Percentiles rank a stretch among this genome's conserved stretches.
phyloP scores from a whole-genome alignment of 2,888 invertebrate species.

The Conchocele bisecta region DNA sequence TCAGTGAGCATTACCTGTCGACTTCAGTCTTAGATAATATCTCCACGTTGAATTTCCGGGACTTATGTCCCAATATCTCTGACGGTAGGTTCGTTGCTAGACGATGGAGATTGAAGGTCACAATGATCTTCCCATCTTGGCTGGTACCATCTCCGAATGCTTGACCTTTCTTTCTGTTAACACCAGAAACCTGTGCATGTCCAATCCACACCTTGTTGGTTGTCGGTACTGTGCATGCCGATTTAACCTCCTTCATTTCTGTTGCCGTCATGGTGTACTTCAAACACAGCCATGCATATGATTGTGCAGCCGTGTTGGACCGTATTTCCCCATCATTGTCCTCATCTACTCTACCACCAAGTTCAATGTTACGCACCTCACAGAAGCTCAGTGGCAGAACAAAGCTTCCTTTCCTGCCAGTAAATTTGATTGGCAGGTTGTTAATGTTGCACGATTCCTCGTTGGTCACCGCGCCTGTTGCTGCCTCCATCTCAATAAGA shows the following conservation, averaged over 20 bases:
- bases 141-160: no score
- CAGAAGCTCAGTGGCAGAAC: constrained; percentile 47
- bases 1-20: no score
- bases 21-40: constrained; percentile 41
- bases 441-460: constrained; percentile 59
- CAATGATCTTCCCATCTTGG: constrained; percentile 20
- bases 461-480: constrained; percentile 47
- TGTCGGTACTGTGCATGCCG: not conserved
- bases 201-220: constrained; percentile 9
- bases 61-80: no score
- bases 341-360: constrained; percentile 43
- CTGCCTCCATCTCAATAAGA: constrained; percentile 68
- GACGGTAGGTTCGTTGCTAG: not conserved
- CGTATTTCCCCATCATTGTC: constrained; percentile 43
- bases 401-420: constrained; percentile 51
- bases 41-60: constrained; percentile 33
- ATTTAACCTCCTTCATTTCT: not conserved
- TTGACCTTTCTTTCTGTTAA: no score
- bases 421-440: constrained; percentile 56
- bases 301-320: constrained; percentile 24
- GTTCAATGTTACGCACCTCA: constrained; percentile 61
- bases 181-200: no score
- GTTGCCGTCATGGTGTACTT: constrained; percentile 8
- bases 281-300: constrained; percentile 27
- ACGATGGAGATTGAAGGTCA: constrained; percentile 18